Base-by-base conservation (phyloP, 2,113 vertebrate genomes). In the Cynopterus brachyotis region DNA sequence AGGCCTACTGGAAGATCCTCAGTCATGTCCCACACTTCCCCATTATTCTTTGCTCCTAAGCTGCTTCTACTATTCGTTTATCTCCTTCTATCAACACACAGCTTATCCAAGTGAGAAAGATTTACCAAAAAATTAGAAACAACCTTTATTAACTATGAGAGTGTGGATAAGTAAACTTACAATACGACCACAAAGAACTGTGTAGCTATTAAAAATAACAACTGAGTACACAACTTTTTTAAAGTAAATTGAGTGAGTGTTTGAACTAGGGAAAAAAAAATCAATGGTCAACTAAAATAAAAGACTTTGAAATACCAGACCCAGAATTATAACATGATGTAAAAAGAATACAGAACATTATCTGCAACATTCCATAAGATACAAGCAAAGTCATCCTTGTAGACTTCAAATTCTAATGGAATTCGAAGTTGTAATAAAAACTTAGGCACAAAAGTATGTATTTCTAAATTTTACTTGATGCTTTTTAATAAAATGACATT, bases 391-490 rank as follows among this genome's bases (percentile, higher is more conserved):
- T 91, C 50, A 93, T 83, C 28, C 26, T 66, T 53, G 11, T 32
- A 94, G 55, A 42, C 24, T 87, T 75, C 47, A 94, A 95, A 88
- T 9, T 64, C 5, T 55, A 72, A 88, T 1, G 20, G 67, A 82
- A 94, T 89, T 50, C 67, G 72, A 89, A 80, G 53, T 24, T 85
- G 53, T 76, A 94, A 69, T 67, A 19, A 95, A 96, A 91, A 85
- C 40, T 78, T 75, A 11, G 59, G 66, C 24, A 53, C 79, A 96
- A 84, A 35, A 75, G 19, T 19, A 50, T 0, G 16, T 26, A 83
- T 85, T 92, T 59, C 66, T 78, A 85, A 75, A 26, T 84, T 90
- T 81, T 89, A 62, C 62, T 89, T 70, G 45, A 37, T 55, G 47
- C 12, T 19, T 89, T 95, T 85, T 91, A 79, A 80, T 37, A 94